phyloP scores from a whole-genome alignment of 2,113 vertebrate species.

The Pundamilia nyererei region DNA sequence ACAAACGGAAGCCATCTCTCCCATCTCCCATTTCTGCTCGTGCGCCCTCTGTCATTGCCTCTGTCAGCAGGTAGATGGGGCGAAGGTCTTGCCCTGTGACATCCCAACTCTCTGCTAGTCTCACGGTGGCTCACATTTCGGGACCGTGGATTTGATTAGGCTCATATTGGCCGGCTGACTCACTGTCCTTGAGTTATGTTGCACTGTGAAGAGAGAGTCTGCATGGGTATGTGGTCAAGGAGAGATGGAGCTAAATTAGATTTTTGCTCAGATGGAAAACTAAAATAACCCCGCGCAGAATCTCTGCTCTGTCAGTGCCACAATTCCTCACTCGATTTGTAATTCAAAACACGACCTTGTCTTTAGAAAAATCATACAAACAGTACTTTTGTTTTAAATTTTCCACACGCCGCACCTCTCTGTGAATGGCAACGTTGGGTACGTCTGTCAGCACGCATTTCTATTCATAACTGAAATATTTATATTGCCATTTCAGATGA shows the following conservation, averaged over 20 bases:
- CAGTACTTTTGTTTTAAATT: background rate
- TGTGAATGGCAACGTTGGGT: background rate
- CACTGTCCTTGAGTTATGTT: constrained; percentile 53
- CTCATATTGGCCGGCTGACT: constrained; percentile 41
- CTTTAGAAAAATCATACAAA: background rate
- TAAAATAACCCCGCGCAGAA: constrained; percentile 2
- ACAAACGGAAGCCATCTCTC: background rate
- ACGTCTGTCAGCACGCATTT: background rate
- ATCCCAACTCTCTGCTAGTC: constrained; percentile 3
- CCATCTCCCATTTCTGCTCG: background rate
- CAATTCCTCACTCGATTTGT: background rate
- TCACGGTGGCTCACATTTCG: constrained; percentile 41
- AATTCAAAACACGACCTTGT: background rate
- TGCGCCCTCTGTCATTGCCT: background rate
- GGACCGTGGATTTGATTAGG: constrained; percentile 35
- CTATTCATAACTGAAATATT: background rate
- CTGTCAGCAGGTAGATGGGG: constrained; percentile 16
- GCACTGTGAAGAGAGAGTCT: background rate
- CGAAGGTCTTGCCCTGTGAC: constrained; percentile 28
- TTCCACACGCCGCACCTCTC: background rate
- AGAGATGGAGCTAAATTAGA: constrained; percentile 37
- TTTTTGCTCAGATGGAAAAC: constrained; percentile 40
- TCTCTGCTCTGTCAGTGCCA: background rate
- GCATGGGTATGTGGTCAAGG: constrained; percentile 21
- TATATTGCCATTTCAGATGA: background rate